phyloP scores from a whole-genome alignment of 2,113 vertebrate genomes.

The Prunella fulvescens region DNA sequence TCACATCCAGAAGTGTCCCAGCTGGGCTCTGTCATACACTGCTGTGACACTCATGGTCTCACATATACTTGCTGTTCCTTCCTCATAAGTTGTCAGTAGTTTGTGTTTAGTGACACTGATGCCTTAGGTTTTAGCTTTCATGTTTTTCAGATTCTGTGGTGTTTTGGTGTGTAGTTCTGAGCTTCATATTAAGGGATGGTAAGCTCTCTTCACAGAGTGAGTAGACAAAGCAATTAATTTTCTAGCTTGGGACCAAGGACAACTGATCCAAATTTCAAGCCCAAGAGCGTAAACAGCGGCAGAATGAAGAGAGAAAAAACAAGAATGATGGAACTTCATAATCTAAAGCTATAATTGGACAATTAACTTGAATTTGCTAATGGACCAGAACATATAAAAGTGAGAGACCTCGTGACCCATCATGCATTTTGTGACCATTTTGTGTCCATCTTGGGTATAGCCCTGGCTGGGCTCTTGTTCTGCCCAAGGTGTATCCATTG shows the following conservation, averaged over 20 bases:
- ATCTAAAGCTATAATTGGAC: not conserved
- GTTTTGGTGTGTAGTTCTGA: not conserved
- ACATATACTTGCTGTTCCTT: not conserved
- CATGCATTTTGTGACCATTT: not conserved
- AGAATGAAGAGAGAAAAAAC: not conserved
- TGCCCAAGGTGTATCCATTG: not conserved
- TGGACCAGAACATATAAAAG: not conserved
- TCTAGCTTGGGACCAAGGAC: not conserved
- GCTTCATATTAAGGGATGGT: not conserved
- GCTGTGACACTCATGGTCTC: not conserved
- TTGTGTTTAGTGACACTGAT: not conserved
- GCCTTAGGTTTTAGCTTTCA: not conserved
- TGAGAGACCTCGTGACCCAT: not conserved
- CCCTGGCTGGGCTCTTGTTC: not conserved
- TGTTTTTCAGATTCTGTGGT: not conserved
- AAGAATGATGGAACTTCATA: not conserved
- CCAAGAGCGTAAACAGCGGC: not conserved
- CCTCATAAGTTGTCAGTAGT: not conserved
- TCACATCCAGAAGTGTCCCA: not conserved
- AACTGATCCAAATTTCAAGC: not conserved
- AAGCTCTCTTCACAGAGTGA: not conserved
- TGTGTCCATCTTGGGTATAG: not conserved
- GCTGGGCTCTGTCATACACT: accelerated
- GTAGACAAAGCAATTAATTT: not conserved
- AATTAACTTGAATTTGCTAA: not conserved